phyloP scores from a whole-genome alignment of 2,888 invertebrate genomes.

The Agrenia bidenticulata region DNA sequence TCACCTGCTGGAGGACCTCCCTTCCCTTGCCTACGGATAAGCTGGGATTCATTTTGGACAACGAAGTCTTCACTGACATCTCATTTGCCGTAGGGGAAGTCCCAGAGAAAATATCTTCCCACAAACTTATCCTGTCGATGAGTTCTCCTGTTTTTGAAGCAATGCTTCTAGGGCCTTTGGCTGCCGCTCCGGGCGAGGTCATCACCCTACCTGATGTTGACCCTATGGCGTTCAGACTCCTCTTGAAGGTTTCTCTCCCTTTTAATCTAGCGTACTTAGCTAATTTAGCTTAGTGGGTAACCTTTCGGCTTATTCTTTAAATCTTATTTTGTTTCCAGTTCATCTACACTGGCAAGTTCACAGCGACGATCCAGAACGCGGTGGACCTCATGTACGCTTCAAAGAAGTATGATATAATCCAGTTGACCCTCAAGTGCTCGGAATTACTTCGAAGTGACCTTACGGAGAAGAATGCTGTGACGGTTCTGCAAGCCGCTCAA shows the following conservation, averaged over 20 bases:
- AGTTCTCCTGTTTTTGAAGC: constrained; percentile 46
- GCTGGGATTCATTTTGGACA: constrained; percentile 34
- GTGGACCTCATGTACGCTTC: constrained; percentile 39
- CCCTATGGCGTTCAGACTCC: constrained; percentile 34
- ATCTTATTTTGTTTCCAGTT: constrained; percentile 26
- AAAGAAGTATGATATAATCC: constrained; percentile 43
- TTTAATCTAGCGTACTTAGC: too few relatives aligned
- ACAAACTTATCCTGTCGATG: constrained; percentile 40
- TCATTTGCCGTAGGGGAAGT: constrained; percentile 35
- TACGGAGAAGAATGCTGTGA: constrained; percentile 40
- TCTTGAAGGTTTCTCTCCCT: constrained; percentile 40
- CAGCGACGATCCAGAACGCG: constrained; percentile 25
- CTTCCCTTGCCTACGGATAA: constrained; percentile 34
- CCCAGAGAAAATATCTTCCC: constrained; percentile 37
- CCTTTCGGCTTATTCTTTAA: background rate
- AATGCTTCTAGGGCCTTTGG: constrained; percentile 41
- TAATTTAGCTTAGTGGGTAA: too few relatives aligned
- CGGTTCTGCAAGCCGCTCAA: constrained; percentile 43
- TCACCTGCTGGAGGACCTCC: constrained; percentile 33
- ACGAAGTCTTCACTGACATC: constrained; percentile 40
- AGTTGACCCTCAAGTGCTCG: constrained; percentile 32
- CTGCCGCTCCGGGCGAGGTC: constrained; percentile 27
- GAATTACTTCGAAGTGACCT: constrained; percentile 36
- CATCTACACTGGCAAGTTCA: constrained; percentile 41
- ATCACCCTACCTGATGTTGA: constrained; percentile 40